phyloP scores from a whole-genome alignment of 1,140 invertebrate species.

The Phenacoccus solenopsis region DNA sequence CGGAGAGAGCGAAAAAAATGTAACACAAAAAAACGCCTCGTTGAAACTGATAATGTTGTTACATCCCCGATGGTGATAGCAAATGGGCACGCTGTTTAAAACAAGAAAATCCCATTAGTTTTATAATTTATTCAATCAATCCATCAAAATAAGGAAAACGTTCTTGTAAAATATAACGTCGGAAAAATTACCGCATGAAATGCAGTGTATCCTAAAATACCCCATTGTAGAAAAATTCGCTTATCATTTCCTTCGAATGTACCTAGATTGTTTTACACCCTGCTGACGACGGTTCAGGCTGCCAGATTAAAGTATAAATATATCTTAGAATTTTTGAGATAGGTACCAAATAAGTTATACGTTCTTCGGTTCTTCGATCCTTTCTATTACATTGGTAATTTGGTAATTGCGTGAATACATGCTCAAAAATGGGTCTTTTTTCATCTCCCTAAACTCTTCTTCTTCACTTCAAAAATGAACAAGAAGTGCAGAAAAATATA shows the following conservation, averaged over 20 bases:
- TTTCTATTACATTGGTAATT: too few relatives aligned
- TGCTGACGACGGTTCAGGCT: neutral
- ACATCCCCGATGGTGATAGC: neutral
- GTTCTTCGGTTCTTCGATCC: too few relatives aligned
- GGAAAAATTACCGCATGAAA: neutral
- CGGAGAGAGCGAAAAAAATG: too few relatives aligned
- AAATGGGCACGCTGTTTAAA: neutral
- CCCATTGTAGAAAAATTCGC: neutral
- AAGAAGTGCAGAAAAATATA: too few relatives aligned
- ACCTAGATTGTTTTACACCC: neutral
- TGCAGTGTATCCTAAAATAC: neutral
- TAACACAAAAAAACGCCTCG: neutral
- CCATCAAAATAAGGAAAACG: neutral
- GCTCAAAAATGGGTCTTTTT: too few relatives aligned
- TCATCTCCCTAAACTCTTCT: too few relatives aligned
- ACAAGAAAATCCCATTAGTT: constrained; percentile 2
- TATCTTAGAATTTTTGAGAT: too few relatives aligned
- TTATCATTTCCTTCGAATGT: neutral
- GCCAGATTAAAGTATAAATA: too few relatives aligned
- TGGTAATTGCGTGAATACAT: too few relatives aligned
- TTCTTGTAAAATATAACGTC: neutral
- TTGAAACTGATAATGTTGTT: neutral
- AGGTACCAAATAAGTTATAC: too few relatives aligned
- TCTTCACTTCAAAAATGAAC: too few relatives aligned
- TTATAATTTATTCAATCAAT: constrained; percentile 4